Evolutionary conservation across 2,113 vertebrate genomes (phyloP).

Genomic region (Urocitellus parryii): DNA sequence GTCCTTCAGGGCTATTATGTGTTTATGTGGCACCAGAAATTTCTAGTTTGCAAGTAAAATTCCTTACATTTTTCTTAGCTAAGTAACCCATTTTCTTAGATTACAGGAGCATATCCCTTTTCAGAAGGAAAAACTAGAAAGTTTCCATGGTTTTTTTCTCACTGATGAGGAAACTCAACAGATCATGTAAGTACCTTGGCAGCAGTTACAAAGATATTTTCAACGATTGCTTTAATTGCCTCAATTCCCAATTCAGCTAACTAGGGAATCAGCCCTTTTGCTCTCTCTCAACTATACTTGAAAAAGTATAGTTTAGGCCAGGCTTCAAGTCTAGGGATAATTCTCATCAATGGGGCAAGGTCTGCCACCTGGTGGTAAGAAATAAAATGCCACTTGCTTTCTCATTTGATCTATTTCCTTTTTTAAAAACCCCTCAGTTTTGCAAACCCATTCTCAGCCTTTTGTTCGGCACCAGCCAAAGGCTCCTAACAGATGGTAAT

Average conservation of each 20-base stretch:
- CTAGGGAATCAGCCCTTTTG: not conserved
- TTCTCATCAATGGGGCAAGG: constrained; percentile 8
- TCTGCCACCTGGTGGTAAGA: constrained; percentile 78
- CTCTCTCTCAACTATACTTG: not conserved
- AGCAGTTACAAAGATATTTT: not conserved
- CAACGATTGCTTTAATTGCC: not conserved
- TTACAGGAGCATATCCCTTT: not conserved
- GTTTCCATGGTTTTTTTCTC: not conserved
- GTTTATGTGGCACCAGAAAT: not conserved
- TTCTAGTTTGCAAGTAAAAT: not conserved
- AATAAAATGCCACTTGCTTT: constrained; percentile 24
- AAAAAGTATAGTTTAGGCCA: not conserved
- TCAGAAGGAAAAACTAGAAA: not conserved
- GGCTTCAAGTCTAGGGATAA: not conserved
- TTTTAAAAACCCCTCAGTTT: too few species aligned
- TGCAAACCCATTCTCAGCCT: not conserved
- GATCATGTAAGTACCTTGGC: not conserved
- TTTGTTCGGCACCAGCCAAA: not conserved
- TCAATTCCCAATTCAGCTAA: not conserved
- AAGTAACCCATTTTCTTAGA: not conserved
- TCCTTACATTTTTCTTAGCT: constrained; percentile 21
- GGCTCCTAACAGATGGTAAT: not conserved
- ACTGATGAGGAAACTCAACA: not conserved
- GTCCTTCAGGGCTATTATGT: not conserved
- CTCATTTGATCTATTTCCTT: not conserved